phyloP scores from a whole-genome alignment of 1,140 invertebrate genomes.

The Hermatobates lingyangjiaoensis region DNA sequence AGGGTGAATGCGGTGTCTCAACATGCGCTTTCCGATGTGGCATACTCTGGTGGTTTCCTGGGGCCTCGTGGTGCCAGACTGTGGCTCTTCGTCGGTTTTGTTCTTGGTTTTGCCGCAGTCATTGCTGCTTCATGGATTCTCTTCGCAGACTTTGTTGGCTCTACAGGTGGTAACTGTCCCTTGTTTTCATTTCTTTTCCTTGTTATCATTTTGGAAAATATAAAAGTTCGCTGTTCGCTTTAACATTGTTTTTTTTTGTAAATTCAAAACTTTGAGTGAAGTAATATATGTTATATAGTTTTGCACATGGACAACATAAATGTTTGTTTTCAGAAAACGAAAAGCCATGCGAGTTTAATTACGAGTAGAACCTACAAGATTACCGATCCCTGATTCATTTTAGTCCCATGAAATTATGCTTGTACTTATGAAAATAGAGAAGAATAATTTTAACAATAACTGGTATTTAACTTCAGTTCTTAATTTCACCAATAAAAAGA shows the following conservation, averaged over 20 bases:
- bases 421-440: too few relatives aligned
- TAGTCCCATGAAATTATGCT: too few relatives aligned
- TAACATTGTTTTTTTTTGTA: not conserved
- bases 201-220: not conserved
- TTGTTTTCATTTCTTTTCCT: not conserved
- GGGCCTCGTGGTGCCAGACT: conserved; percentile 73
- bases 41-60: conserved; percentile 68
- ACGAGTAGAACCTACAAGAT: too few relatives aligned
- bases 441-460: too few relatives aligned
- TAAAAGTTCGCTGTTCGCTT: not conserved
- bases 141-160: conserved; percentile 53
- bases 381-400: too few relatives aligned
- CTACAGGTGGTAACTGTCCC: conserved; percentile 20
- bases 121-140: conserved; percentile 93
- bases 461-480: too few relatives aligned
- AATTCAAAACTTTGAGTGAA: not conserved
- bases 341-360: too few relatives aligned
- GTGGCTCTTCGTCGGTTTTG: conserved; percentile 94
- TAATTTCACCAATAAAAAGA: too few relatives aligned
- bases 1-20: conserved; percentile 94
- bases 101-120: conserved; percentile 85
- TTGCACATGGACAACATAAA: not conserved
- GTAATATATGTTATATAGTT: not conserved
- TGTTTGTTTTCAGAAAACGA: not conserved
- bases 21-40: conserved; percentile 74